Evolutionary conservation across 2,888 invertebrate species (phyloP), one percentile per base, ranked within the genome.

Genomic region (Lamproptera curius): DNA sequence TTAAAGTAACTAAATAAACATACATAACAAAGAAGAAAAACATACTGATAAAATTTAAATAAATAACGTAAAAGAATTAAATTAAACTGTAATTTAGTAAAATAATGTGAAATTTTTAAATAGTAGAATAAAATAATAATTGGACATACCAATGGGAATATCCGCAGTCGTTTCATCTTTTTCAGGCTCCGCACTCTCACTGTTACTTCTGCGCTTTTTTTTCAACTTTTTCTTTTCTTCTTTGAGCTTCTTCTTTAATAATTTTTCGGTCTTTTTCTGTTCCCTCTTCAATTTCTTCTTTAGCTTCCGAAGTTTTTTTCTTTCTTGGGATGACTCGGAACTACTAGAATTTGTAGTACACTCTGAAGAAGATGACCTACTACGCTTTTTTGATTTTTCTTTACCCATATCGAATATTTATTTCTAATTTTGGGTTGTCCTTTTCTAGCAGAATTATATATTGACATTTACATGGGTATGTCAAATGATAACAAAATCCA

Each of bases 241-340:
- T 65, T 85, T 88, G 23, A 88, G 65, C 58, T 89, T 89, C 63
- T 81, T 89, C 61, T 87, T 90, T 39, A 89, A 72, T 39, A 86
- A 78, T 57, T 76, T 90, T 50, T 87, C 85, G 33, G 84, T 88
- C 62, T 87, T 89, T 56, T 83, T 86, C 57, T 88, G 86, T 60
- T 89, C 89, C 61, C 83, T 89, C 53, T 80, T 89, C 6, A 90
- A 65, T 65, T 89, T 89, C 62, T 89, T 90, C 62, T 89, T 90
- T 34, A 89, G 73, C 63, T 89, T 89, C 20, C 85, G 89, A 11
- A 88, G 79, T 67, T 85, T 87, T 55, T 75, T 84, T 57, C 86
- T 87, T 57, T 89, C 87, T 45, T 75, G 81, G 0, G 87, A 84
- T 9, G 79, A 75, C 55, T 86, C 79, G 5, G 88, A 77, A 55